Evolutionary conservation across 2,797 vertebrate species (phyloP), one percentile per base, ranked within the genome.

Genomic region (Capromys pilorides): DNA sequence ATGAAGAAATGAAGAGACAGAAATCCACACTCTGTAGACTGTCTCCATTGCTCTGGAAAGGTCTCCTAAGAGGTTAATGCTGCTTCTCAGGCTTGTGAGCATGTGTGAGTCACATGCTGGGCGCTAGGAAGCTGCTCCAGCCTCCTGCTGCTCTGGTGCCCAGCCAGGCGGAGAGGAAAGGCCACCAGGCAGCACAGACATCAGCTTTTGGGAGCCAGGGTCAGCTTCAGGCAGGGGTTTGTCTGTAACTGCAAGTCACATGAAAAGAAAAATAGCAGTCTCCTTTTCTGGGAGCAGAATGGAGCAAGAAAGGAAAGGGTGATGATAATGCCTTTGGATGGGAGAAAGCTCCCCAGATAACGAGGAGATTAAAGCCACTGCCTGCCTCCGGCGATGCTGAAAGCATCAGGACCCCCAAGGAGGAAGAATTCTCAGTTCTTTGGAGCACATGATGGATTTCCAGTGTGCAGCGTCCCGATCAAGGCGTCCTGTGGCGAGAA

Each of bases 61-160:
- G 69, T 80, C 94, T 95, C 90, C 93, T 95, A 19, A 93, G 90
- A 97, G 96, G 93, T 95, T 93, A 88, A 82, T 7, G 41, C 83
- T 45, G 80, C 7, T 28, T 75, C 62, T 96, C 59, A 3, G 41
- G 86, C 95, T 94, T 87, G 54, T 41, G 51, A 95, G 95, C 92
- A 88, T 57, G 81, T 88, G 94, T 28, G 33, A 64, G 77, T 85
- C 95, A 78, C 96, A 93, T 88, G 96, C 96, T 94, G 96, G 73
- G 94, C 41, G 36, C 80, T 1, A 21, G 89, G 89, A 83, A 92
- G 88, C 59, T 0, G 0, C 26, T 67, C 82, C 91, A 84, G 83
- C 39, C 88, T 66, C 96, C 96, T 57, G 88, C 96, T 87, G 88
- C 26, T 67, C 80, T 21, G 13, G 71, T 26, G 41, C 84, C 88